Conservation (phyloP, 2,797 vertebrate species). For the Myripristis jacobus region DNA sequence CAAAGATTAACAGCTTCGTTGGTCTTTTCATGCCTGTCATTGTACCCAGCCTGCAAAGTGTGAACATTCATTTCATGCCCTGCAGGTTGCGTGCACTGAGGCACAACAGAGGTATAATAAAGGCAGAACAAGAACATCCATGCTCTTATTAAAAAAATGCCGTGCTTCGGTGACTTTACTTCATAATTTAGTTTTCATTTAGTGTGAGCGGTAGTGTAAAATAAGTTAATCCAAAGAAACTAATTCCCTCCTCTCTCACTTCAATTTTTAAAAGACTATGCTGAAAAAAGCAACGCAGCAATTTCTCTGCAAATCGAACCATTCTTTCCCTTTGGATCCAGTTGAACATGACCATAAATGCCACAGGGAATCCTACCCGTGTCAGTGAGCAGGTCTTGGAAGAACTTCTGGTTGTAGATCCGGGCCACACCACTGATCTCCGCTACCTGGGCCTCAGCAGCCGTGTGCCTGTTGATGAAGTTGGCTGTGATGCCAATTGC, state of each 20-base stretch:
- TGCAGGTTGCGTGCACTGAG: background rate
- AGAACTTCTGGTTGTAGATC: constrained; percentile 98
- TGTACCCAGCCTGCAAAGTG: constrained; percentile 10
- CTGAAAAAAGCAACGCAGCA: constrained; percentile 2
- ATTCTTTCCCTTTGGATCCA: background rate
- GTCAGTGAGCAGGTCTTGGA: constrained; percentile 90
- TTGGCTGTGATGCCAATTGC: constrained; percentile 96
- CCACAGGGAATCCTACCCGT: constrained; percentile 81
- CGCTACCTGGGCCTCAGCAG: constrained; percentile 88
- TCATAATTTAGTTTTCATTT: constrained; percentile 6
- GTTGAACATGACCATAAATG: background rate
- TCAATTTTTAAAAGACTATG: constrained; percentile 4
- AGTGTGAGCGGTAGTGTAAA: background rate
- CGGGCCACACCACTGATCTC: constrained; percentile 96
- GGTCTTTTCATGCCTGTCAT: constrained; percentile 26
- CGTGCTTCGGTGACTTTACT: background rate
- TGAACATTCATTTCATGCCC: constrained; percentile 46
- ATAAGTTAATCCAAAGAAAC: background rate
- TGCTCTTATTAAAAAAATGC: constrained; percentile 28
- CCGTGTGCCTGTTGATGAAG: constrained; percentile 88
- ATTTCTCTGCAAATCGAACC: background rate
- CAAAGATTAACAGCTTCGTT: constrained; percentile 9
- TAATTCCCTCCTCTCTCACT: constrained; percentile 8
- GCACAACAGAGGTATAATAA: background rate
- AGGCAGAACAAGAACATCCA: constrained; percentile 5